Evolutionary conservation across 2,888 invertebrate species (phyloP).

Genomic region (Dasypolia templi): DNA sequence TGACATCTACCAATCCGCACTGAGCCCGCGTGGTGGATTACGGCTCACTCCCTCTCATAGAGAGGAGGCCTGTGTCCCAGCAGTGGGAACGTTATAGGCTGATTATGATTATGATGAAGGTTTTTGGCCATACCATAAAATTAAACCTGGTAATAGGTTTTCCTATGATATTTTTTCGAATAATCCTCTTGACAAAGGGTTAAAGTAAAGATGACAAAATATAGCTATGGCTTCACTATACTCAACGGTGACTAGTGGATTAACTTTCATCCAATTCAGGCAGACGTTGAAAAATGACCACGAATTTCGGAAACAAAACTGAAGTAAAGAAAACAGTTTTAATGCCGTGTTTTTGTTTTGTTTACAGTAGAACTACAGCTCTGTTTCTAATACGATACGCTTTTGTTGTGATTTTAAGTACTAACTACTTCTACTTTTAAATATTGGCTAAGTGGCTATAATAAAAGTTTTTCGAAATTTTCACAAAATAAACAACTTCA

Average conservation of each 20-base stretch:
- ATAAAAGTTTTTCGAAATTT: neutral
- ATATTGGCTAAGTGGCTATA: neutral
- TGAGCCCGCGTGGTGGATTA: too few relatives aligned
- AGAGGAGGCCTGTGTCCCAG: too few relatives aligned
- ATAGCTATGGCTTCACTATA: neutral
- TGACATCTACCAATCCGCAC: too few relatives aligned
- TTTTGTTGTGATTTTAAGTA: neutral
- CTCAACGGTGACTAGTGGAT: constrained; percentile 28
- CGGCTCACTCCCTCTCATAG: too few relatives aligned
- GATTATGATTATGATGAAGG: too few relatives aligned
- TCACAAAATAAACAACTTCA: neutral
- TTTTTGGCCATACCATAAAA: neutral
- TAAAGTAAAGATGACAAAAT: neutral
- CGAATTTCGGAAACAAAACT: neutral
- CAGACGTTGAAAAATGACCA: constrained; percentile 45
- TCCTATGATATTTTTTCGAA: neutral
- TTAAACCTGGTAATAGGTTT: neutral
- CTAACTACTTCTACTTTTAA: neutral
- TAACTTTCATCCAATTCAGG: constrained; percentile 52
- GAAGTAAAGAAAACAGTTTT: neutral
- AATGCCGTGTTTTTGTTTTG: neutral
- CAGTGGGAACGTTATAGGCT: too few relatives aligned
- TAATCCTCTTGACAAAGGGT: too few relatives aligned
- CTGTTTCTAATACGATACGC: neutral
- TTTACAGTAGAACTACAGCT: neutral